Conservation (phyloP, 2,888 invertebrate species). For the Tethea ocularis region DNA sequence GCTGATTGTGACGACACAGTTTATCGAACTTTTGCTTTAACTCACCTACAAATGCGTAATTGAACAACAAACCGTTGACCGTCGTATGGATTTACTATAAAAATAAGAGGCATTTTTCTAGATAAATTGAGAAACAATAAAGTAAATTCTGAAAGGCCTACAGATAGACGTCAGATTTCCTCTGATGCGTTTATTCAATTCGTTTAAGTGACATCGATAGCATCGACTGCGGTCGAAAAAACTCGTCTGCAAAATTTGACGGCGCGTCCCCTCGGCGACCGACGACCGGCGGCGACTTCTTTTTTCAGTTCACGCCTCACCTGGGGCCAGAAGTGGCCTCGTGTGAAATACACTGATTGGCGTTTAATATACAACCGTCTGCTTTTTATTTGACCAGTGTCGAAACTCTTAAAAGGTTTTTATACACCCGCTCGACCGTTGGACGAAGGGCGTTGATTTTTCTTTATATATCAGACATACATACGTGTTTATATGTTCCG, state of each 20-base stretch:
- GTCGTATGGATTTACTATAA: neutral
- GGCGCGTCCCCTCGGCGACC: slow-evolving; percentile 55
- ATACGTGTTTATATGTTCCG: slow-evolving; percentile 15
- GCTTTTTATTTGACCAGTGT: slow-evolving; percentile 48
- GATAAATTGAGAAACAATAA: neutral
- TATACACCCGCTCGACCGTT: slow-evolving; percentile 20
- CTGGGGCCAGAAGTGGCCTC: slow-evolving; percentile 63
- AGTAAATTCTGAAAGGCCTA: slow-evolving; percentile 39
- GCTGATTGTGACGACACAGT: slow-evolving; percentile 79
- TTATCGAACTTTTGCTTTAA: slow-evolving; percentile 70
- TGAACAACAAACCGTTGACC: slow-evolving; percentile 23
- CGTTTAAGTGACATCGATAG: slow-evolving; percentile 83
- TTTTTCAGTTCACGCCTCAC: slow-evolving; percentile 76
- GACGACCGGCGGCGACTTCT: slow-evolving; percentile 50
- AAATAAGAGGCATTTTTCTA: neutral
- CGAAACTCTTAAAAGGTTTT: slow-evolving; percentile 41
- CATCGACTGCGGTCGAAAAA: slow-evolving; percentile 76
- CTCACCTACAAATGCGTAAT: slow-evolving; percentile 48
- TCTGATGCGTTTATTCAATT: slow-evolving; percentile 79
- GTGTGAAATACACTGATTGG: slow-evolving; percentile 71
- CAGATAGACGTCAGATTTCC: slow-evolving; percentile 57
- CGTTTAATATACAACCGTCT: slow-evolving; percentile 64
- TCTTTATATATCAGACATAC: slow-evolving; percentile 35
- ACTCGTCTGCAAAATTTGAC: slow-evolving; percentile 74
- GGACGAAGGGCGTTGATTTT: slow-evolving; percentile 31